phyloP scores from a whole-genome alignment of 1,140 invertebrate species.

The Cecropterus lyciades region DNA sequence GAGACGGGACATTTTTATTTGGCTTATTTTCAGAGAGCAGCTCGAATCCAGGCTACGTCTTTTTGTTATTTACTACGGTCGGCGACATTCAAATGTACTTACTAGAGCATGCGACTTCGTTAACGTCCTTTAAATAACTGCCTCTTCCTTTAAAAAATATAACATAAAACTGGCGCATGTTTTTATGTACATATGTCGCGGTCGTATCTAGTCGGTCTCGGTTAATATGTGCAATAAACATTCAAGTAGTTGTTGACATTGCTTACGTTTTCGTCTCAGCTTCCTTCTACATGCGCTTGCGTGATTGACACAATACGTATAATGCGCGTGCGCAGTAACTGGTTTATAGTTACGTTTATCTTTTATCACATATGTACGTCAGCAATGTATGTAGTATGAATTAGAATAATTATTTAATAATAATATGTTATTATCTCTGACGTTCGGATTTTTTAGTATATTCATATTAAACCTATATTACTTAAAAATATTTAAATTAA shows the following conservation, averaged over 20 bases:
- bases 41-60: too few relatives aligned
- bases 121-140: too few relatives aligned
- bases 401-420: conserved; percentile 15
- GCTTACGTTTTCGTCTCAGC: conserved; percentile 55
- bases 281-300: conserved; percentile 56
- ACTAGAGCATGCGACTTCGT: too few relatives aligned
- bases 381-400: conserved; percentile 14
- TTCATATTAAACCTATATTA: too few relatives aligned
- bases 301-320: conserved; percentile 55
- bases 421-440: too few relatives aligned
- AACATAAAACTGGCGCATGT: not conserved
- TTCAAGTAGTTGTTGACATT: conserved; percentile 63
- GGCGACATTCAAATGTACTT: too few relatives aligned
- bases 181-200: conserved; percentile 7
- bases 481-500: too few relatives aligned
- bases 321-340: conserved; percentile 37
- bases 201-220: conserved; percentile 34
- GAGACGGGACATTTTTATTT: too few relatives aligned
- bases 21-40: too few relatives aligned
- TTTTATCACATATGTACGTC: conserved; percentile 36
- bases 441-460: too few relatives aligned
- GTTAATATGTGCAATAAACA: conserved; percentile 53
- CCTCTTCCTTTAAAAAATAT: too few relatives aligned
- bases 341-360: conserved; percentile 43
- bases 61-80: too few relatives aligned